These are phyloP conservation scores for Pantherophis vulpinus DNA, from an alignment of 2,797 vertebrate genomes.

Conservation along the genomic window DNA sequence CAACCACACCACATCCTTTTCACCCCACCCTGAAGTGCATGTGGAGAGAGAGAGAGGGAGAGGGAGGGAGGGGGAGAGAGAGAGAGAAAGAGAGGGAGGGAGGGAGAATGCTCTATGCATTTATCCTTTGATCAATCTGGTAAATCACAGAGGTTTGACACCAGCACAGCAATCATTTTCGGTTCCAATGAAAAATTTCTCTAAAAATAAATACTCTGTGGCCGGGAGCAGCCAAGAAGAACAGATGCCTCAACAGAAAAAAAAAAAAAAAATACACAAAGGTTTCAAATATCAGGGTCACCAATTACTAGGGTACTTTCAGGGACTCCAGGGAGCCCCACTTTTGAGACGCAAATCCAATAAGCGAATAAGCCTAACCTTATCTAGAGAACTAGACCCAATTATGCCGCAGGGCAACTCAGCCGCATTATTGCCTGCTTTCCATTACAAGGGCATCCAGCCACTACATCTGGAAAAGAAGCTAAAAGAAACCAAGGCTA, in stretches of 20 bases:
- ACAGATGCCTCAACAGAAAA: constrained; percentile 69
- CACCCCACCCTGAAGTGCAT: not conserved
- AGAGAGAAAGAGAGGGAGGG: constrained; percentile 37
- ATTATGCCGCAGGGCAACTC: constrained; percentile 76
- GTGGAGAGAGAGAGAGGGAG: not conserved
- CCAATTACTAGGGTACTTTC: constrained; percentile 78
- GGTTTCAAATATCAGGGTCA: constrained; percentile 78
- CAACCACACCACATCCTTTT: constrained; percentile 13
- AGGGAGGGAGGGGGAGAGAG: not conserved
- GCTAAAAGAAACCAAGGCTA: constrained; percentile 75
- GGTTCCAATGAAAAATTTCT: constrained; percentile 74
- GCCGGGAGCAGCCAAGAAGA: constrained; percentile 70
- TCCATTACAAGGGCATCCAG: constrained; percentile 79
- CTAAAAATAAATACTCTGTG: constrained; percentile 72
- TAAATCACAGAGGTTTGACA: constrained; percentile 76
- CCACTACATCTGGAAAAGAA: constrained; percentile 76
- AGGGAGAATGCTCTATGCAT: constrained; percentile 42
- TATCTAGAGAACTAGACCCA: constrained; percentile 76
- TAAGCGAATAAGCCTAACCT: constrained; percentile 79
- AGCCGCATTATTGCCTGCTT: constrained; percentile 78
- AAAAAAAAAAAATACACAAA: constrained; percentile 72
- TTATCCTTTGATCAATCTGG: constrained; percentile 74
- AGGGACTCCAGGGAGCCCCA: constrained; percentile 74
- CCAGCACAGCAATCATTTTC: constrained; percentile 74
- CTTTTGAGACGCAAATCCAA: constrained; percentile 78